These are phyloP conservation scores for Leptopilina clavipes DNA, from an alignment of 1,140 invertebrate species.

Conservation along the genomic window DNA sequence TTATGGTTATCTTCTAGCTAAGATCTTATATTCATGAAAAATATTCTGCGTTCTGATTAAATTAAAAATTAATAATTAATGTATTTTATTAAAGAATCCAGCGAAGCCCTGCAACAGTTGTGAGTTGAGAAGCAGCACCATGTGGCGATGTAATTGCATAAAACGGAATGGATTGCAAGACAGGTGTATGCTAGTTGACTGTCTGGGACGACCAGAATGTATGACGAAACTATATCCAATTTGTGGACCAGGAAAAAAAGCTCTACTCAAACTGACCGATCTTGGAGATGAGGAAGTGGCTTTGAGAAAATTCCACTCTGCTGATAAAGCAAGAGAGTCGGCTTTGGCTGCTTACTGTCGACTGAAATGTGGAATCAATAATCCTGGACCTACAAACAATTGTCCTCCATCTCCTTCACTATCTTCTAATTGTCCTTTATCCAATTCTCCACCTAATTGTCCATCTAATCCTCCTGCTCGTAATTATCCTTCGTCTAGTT, in stretches of 20 bases:
- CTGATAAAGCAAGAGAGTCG: constrained; percentile 59
- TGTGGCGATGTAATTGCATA: constrained; percentile 83
- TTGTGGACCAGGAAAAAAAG: constrained; percentile 77
- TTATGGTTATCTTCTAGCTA: too few relatives aligned
- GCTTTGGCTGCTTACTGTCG: constrained; percentile 64
- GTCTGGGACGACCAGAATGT: constrained; percentile 81
- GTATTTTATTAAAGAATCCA: constrained; percentile 55
- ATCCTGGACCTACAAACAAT: too few relatives aligned
- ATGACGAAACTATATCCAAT: constrained; percentile 80
- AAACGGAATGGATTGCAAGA: constrained; percentile 86
- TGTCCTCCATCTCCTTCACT: background rate
- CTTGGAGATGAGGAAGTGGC: constrained; percentile 61
- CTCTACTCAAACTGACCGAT: constrained; percentile 67
- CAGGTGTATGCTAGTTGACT: constrained; percentile 81
- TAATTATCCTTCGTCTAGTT: constrained; percentile 39
- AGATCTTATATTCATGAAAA: too few relatives aligned
- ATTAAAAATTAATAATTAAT: constrained; percentile 2
- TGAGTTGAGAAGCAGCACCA: constrained; percentile 80
- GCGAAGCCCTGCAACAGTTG: constrained; percentile 76
- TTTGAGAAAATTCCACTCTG: constrained; percentile 61
- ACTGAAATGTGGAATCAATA: constrained; percentile 51
- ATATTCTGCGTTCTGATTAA: background rate
- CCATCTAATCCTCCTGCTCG: constrained; percentile 40
- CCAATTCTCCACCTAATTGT: constrained; percentile 39
- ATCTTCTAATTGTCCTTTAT: constrained; percentile 12